A percentile compares a stretch with the other conserved stretches of the same genome.
Evolutionary conservation across 2,113 vertebrate genomes (phyloP).

Genomic region (Microcebus tavaratra): DNA sequence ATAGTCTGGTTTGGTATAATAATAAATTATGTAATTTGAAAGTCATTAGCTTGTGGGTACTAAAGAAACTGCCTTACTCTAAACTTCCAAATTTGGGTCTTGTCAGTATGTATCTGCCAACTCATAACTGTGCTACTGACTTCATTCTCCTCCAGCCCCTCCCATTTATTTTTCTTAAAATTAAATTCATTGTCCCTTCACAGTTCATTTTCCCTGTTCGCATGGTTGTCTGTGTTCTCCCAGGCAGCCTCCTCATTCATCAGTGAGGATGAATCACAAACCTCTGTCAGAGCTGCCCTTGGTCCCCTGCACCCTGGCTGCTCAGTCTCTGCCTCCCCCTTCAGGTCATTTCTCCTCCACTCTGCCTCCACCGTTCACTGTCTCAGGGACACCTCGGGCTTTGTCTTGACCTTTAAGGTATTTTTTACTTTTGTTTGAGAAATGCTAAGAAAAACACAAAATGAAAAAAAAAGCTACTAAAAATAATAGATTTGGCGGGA

Average conservation of each 20-base stretch:
- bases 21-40: neutral
- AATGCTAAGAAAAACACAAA: neutral
- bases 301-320: neutral
- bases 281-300: neutral
- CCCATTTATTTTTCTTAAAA: neutral
- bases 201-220: neutral
- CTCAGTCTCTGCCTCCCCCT: neutral
- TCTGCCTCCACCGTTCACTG: neutral
- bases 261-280: neutral
- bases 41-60: neutral
- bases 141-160: neutral
- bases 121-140: neutral
- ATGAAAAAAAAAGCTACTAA: neutral
- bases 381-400: neutral
- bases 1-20: too few species aligned
- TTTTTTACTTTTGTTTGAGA: neutral
- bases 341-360: too few species aligned
- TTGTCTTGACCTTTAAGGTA: neutral
- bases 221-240: neutral
- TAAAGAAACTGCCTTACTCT: neutral
- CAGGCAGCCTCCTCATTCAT: rapidly evolving
- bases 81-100: neutral
- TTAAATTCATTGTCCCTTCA: neutral
- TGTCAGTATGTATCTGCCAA: neutral
- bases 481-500: neutral